Conservation (phyloP, 2,888 invertebrate genomes). For the Calameuta pallipes region DNA sequence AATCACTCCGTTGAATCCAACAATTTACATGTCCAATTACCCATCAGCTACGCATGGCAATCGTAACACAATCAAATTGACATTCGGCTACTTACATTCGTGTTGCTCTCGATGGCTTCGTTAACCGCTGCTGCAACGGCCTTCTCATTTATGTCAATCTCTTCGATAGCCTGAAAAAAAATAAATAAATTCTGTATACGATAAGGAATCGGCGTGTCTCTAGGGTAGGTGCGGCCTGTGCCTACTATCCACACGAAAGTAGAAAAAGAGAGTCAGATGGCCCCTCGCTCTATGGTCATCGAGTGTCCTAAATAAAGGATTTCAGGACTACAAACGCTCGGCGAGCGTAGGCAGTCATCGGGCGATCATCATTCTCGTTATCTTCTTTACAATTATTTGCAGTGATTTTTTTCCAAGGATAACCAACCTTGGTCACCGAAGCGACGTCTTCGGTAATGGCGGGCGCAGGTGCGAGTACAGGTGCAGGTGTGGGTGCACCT, state of each 20-base stretch:
- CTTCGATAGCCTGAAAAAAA: conserved; percentile 57
- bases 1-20: not conserved
- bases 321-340: conserved; percentile 51
- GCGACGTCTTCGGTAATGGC: conserved; percentile 64
- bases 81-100: conserved; percentile 50
- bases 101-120: conserved; percentile 59
- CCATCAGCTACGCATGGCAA: not conserved
- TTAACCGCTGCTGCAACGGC: conserved; percentile 62
- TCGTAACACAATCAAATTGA: not conserved
- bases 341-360: conserved; percentile 44
- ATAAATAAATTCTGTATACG: not conserved
- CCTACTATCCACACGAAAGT: not conserved
- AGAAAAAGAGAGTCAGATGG: conserved; percentile 56
- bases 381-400: not conserved
- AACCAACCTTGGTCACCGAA: conserved; percentile 60
- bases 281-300: conserved; percentile 63
- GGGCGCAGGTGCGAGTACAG: conserved; percentile 47
- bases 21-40: not conserved
- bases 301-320: conserved; percentile 34
- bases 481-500: conserved; percentile 34
- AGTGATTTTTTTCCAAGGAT: too few species aligned
- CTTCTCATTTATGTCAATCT: conserved; percentile 62
- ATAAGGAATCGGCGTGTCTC: not conserved
- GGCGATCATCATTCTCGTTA: conserved; percentile 59
- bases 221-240: too few species aligned